Percentiles rank a stretch among this genome's conserved stretches.
Conservation (phyloP, 2,888 invertebrate species). For the Hirtodrosophila cameraria region DNA sequence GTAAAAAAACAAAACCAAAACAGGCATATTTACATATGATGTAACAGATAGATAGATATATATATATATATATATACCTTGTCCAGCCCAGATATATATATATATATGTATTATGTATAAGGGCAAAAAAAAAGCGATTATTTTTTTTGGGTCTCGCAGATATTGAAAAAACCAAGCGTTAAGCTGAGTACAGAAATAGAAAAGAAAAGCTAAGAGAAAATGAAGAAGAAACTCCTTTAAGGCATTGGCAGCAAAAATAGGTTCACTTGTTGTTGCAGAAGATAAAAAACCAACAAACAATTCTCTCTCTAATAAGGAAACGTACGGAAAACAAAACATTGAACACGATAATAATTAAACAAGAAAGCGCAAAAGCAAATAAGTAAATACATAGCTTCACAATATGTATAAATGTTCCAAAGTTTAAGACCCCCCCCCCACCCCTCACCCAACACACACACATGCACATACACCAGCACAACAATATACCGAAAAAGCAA, state of each 20-base stretch:
- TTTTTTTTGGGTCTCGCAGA: too few species aligned
- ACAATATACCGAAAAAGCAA: too few species aligned
- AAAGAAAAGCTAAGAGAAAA: too few species aligned
- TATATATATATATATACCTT: constrained; percentile 3
- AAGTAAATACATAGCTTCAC: constrained; percentile 1
- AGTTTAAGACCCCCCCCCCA: not conserved
- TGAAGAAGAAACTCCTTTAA: too few species aligned
- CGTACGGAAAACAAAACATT: not conserved
- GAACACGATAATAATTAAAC: not conserved
- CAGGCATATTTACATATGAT: constrained; percentile 15
- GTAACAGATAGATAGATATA: not conserved
- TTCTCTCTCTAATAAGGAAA: too few species aligned
- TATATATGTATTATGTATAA: constrained; percentile 2
- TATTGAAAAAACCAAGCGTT: too few species aligned
- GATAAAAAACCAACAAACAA: too few species aligned
- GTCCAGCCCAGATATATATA: constrained; percentile 2
- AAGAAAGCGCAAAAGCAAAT: constrained; percentile 4
- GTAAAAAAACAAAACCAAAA: constrained; percentile 19
- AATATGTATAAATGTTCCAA: constrained; percentile 13
- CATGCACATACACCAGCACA: not conserved
- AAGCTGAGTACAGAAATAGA: too few species aligned
- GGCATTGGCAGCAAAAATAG: too few species aligned
- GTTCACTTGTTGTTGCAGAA: too few species aligned
- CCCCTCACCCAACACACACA: not conserved
- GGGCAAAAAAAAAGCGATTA: too few species aligned